Conservation (phyloP, 2,888 invertebrate genomes). For the Argyra leucocephala region DNA sequence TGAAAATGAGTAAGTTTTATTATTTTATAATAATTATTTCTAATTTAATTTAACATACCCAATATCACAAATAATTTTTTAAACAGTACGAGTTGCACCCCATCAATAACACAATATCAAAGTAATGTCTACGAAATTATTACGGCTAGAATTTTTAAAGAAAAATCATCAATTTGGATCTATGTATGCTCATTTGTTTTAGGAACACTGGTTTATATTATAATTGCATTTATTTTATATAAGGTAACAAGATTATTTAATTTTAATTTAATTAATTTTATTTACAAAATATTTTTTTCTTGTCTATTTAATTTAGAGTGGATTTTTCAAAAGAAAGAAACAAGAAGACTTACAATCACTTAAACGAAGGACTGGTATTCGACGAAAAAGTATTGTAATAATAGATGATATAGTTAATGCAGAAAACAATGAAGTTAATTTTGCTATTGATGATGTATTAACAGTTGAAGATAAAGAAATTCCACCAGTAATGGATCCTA, state of each 20-base stretch:
- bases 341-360: no score
- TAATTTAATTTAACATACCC: neutral
- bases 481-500: no score
- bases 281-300: constrained; percentile 10
- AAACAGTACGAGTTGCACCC: neutral
- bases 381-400: no score
- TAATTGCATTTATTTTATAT: constrained; percentile 31
- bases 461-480: no score
- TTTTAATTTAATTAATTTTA: neutral
- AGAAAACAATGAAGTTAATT: no score
- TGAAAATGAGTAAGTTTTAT: neutral
- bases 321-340: constrained; percentile 40
- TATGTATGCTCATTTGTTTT: constrained; percentile 34
- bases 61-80: neutral
- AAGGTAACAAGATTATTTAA: constrained; percentile 20
- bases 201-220: constrained; percentile 33
- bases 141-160: neutral
- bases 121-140: neutral
- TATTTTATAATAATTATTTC: neutral
- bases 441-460: no score
- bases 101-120: neutral
- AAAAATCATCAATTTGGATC: constrained; percentile 32
- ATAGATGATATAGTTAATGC: no score
- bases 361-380: no score
- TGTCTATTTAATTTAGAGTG: constrained; percentile 37